phyloP scores from a whole-genome alignment of 2,113 vertebrate species.

The Petaurus breviceps region DNA sequence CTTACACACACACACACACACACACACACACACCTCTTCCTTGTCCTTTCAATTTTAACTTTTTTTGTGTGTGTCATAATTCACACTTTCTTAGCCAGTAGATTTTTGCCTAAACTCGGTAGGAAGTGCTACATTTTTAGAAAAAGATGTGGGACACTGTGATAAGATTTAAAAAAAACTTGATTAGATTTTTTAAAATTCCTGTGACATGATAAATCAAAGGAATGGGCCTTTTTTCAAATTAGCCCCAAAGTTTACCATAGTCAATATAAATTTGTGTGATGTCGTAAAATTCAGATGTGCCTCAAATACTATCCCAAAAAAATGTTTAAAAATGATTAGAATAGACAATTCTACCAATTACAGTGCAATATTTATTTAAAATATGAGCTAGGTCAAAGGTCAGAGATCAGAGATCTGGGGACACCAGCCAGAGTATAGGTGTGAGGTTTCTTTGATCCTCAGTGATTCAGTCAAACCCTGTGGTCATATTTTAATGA shows the following conservation, averaged over 20 bases:
- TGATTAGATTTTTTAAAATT: neutral
- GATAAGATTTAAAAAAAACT: neutral
- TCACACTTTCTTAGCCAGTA: constrained; percentile 40
- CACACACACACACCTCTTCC: neutral
- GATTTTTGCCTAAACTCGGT: constrained; percentile 33
- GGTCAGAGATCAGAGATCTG: neutral
- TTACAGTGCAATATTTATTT: neutral
- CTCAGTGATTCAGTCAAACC: neutral
- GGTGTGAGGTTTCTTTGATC: neutral
- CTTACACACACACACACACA: too few species aligned
- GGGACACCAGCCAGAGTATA: neutral
- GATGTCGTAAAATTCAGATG: neutral
- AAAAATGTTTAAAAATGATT: constrained; percentile 11
- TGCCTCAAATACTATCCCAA: neutral
- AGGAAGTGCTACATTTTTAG: neutral
- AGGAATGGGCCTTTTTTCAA: neutral
- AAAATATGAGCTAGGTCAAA: neutral
- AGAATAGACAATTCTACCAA: neutral
- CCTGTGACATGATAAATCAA: neutral
- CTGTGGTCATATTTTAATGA: constrained; percentile 8
- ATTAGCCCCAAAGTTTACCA: neutral
- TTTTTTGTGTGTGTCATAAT: constrained; percentile 34
- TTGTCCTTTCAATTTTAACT: constrained; percentile 51
- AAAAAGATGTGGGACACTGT: neutral
- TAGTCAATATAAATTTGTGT: neutral